These are phyloP conservation scores for Phyllotis vaccarum DNA, from an alignment of 2,797 vertebrate species.

Conservation along the genomic window DNA sequence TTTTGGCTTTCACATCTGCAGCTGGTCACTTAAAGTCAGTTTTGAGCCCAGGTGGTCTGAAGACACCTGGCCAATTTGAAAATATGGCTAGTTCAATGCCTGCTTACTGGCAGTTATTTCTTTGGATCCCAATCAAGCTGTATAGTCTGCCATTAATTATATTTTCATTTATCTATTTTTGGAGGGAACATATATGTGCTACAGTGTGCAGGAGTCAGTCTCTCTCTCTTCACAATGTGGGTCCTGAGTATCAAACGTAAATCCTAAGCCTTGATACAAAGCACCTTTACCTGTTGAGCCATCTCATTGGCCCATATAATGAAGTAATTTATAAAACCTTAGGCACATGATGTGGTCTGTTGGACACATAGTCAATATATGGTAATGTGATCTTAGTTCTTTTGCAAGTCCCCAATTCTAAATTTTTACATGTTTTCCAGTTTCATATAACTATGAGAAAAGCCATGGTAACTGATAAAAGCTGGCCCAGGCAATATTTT, in stretches of 20 bases:
- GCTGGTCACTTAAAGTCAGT: conserved; percentile 87
- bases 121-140: conserved; percentile 96
- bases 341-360: conserved; percentile 90
- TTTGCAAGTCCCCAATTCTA: not conserved
- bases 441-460: not conserved
- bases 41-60: conserved; percentile 91
- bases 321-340: conserved; percentile 95
- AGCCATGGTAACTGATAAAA: not conserved
- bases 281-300: not conserved
- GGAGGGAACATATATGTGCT: not conserved
- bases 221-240: not conserved
- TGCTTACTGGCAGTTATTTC: conserved; percentile 95
- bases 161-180: not conserved
- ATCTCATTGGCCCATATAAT: conserved; percentile 89
- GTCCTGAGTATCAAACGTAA: not conserved
- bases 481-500: not conserved
- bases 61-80: conserved; percentile 95
- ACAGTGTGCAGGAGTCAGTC: not conserved
- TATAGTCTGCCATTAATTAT: conserved; percentile 92
- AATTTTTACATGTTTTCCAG: not conserved
- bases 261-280: not conserved
- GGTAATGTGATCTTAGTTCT: not conserved
- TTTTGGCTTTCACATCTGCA: conserved; percentile 87
- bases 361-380: not conserved
- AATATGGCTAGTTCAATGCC: conserved; percentile 96